Evolutionary conservation across 2,888 invertebrate genomes (phyloP).

Genomic region (Ypsolopha scabrella): DNA sequence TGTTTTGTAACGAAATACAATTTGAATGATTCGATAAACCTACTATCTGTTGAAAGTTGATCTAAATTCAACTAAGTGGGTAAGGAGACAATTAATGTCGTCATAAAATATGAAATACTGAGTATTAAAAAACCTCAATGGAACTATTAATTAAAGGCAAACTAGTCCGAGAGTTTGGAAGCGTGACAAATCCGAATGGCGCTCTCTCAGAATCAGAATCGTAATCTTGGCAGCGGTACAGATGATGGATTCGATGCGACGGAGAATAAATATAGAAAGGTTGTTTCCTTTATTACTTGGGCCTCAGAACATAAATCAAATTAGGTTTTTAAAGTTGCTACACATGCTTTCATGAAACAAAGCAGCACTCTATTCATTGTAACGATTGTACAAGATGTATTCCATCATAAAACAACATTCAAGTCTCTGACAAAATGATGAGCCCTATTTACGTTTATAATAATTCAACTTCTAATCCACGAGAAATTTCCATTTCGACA

Average conservation of each 20-base stretch:
- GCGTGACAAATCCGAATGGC: constrained; percentile 26
- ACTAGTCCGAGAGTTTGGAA: constrained; percentile 26
- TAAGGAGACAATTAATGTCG: neutral
- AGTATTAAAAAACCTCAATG: constrained; percentile 3
- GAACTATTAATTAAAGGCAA: constrained; percentile 3
- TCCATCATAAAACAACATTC: too few species aligned
- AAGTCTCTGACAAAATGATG: too few species aligned
- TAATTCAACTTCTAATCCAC: too few species aligned
- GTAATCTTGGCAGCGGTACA: constrained; percentile 25
- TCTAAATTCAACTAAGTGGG: too few species aligned
- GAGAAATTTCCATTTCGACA: too few species aligned
- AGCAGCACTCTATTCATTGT: too few species aligned
- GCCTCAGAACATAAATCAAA: too few species aligned
- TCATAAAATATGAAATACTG: neutral
- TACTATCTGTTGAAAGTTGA: neutral
- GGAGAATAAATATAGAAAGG: neutral
- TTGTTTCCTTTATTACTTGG: neutral
- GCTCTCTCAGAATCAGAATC: neutral
- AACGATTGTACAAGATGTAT: too few species aligned
- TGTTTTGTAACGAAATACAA: neutral
- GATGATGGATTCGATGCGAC: constrained; percentile 12
- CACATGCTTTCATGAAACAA: too few species aligned
- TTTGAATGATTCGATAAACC: neutral
- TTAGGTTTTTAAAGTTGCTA: too few species aligned
- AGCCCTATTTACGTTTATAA: too few species aligned